Percentiles rank a stretch among this genome's conserved stretches.
Conservation (phyloP, 2,888 invertebrate species). For the Eupithecia pulchellata region DNA sequence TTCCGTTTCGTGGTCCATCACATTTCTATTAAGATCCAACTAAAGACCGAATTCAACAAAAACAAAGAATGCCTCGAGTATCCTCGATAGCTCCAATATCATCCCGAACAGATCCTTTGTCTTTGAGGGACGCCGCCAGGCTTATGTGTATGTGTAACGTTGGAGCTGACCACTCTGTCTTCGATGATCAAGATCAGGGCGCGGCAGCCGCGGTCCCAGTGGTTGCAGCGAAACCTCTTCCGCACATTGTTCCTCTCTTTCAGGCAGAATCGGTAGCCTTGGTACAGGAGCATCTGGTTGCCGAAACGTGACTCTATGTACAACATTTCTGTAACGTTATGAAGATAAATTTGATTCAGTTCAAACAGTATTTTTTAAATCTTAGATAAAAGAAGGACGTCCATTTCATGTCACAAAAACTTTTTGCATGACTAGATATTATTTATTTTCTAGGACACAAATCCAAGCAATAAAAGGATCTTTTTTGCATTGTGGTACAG, state of each 20-base stretch:
- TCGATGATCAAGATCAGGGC: slow-evolving; percentile 47
- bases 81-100: background rate
- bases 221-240: slow-evolving; percentile 52
- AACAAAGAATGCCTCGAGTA: background rate
- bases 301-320: slow-evolving; percentile 47
- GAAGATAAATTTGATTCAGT: background rate
- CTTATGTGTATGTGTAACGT: slow-evolving; percentile 30
- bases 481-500: background rate
- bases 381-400: background rate
- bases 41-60: background rate
- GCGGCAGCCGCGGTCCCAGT: slow-evolving; percentile 55
- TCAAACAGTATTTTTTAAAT: background rate
- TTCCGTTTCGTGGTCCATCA: background rate
- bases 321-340: slow-evolving; percentile 34
- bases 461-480: background rate
- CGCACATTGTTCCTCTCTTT: slow-evolving; percentile 50
- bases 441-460: background rate
- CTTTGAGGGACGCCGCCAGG: background rate
- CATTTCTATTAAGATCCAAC: background rate
- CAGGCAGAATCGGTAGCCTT: slow-evolving; percentile 55
- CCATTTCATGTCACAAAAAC: background rate
- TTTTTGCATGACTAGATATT: too few species aligned
- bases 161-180: slow-evolving; percentile 43
- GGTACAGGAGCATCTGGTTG: slow-evolving; percentile 44
- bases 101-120: background rate